Evolutionary conservation across 2,888 invertebrate genomes (phyloP).

Genomic region (Nycteola revayana): DNA sequence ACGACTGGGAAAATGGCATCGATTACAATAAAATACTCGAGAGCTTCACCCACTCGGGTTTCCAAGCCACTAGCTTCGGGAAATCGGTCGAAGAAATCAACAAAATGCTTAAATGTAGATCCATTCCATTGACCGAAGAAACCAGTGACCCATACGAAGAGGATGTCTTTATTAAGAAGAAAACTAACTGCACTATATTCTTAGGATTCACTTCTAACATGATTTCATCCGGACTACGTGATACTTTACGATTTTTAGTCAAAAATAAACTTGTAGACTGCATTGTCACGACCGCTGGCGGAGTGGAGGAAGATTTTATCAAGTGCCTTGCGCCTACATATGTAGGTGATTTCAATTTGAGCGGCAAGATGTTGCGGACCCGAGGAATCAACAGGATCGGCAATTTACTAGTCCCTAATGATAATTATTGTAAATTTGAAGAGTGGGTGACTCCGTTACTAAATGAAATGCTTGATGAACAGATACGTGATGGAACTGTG

Average conservation of each 20-base stretch:
- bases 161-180: slow-evolving; percentile 90
- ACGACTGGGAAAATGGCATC: slow-evolving; percentile 95
- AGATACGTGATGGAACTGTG: slow-evolving; percentile 85
- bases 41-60: slow-evolving; percentile 92
- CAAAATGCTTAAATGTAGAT: slow-evolving; percentile 92
- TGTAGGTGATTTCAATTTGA: slow-evolving; percentile 93
- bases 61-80: slow-evolving; percentile 98
- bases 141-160: slow-evolving; percentile 86
- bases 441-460: slow-evolving; percentile 98
- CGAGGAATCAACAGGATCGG: slow-evolving; percentile 93
- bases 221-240: slow-evolving; percentile 96
- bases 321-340: slow-evolving; percentile 98
- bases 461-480: slow-evolving; percentile 94
- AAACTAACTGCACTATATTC: slow-evolving; percentile 95
- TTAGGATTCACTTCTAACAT: slow-evolving; percentile 98
- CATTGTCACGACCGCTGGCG: slow-evolving; percentile 98
- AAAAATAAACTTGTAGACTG: slow-evolving; percentile 92
- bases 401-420: slow-evolving; percentile 98
- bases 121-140: slow-evolving; percentile 85
- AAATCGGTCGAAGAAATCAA: slow-evolving; percentile 94
- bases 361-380: slow-evolving; percentile 89
- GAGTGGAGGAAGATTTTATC: slow-evolving; percentile 99
- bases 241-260: slow-evolving; percentile 90
- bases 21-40: slow-evolving; percentile 92
- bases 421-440: slow-evolving; percentile 98